These are phyloP conservation scores for Perizoma affinitatum DNA, from an alignment of 2,888 invertebrate species.

Conservation along the genomic window DNA sequence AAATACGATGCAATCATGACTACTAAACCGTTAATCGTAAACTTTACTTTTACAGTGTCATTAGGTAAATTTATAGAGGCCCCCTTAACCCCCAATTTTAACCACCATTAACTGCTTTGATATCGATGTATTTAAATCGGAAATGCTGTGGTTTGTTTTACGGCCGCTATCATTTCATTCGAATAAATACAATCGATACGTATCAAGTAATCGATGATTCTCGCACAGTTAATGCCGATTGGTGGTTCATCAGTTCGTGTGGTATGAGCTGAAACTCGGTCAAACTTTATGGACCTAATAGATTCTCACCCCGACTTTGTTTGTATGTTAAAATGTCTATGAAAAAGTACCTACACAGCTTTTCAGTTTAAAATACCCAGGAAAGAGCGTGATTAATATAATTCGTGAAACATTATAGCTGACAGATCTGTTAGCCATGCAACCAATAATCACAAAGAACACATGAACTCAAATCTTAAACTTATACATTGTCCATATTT, in stretches of 20 bases:
- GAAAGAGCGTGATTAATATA: too few relatives aligned
- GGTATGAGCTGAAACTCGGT: slow-evolving; percentile 1
- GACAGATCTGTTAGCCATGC: too few relatives aligned
- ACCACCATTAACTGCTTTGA: slow-evolving; percentile 68
- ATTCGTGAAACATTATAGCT: too few relatives aligned
- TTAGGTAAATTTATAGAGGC: slow-evolving; percentile 81
- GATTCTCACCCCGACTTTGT: too few relatives aligned
- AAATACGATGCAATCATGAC: slow-evolving; percentile 59
- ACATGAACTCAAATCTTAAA: too few relatives aligned
- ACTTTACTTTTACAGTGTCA: slow-evolving; percentile 81
- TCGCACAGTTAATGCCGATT: slow-evolving; percentile 29
- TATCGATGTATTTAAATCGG: slow-evolving; percentile 75
- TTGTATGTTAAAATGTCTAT: too few relatives aligned
- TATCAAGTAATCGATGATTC: slow-evolving; percentile 34
- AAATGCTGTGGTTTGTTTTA: slow-evolving; percentile 81
- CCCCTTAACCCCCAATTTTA: slow-evolving; percentile 52
- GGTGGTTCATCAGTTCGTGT: slow-evolving; percentile 11
- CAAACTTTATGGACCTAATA: not conserved
- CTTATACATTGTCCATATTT: too few relatives aligned
- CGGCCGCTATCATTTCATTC: slow-evolving; percentile 72
- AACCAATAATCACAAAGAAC: too few relatives aligned
- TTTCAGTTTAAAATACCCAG: too few relatives aligned
- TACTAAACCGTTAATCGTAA: slow-evolving; percentile 69
- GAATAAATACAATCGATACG: slow-evolving; percentile 51
- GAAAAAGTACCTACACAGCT: too few relatives aligned